A percentile compares a stretch with the other conserved stretches of the same genome.
Evolutionary conservation across 2,888 invertebrate species (phyloP).

Genomic region (Drosophila recens): DNA sequence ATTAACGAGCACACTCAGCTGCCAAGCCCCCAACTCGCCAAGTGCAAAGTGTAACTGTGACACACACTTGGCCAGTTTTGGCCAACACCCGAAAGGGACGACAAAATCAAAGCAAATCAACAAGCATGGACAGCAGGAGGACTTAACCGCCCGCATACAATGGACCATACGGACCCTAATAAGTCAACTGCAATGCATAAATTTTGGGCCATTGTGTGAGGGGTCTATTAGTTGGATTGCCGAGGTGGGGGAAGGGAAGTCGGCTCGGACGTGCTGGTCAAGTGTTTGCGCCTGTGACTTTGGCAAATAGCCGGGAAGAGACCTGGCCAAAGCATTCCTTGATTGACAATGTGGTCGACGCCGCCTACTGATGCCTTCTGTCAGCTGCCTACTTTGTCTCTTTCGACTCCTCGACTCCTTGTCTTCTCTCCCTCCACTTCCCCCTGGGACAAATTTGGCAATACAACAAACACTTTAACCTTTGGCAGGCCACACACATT

Average conservation of each 20-base stretch:
- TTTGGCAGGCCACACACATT: constrained; percentile 77
- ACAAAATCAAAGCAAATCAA: constrained; percentile 78
- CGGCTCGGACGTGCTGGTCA: constrained; percentile 51
- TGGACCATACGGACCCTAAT: constrained; percentile 70
- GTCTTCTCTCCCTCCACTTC: no score
- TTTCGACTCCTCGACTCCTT: background rate
- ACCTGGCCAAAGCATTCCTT: constrained; percentile 59
- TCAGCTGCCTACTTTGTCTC: constrained; percentile 28
- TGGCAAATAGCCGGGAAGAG: constrained; percentile 59
- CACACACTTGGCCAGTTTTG: constrained; percentile 61
- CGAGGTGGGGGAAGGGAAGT: background rate
- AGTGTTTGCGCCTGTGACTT: constrained; percentile 73
- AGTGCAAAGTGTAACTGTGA: constrained; percentile 55
- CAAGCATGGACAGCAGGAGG: constrained; percentile 38
- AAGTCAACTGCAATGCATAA: constrained; percentile 82
- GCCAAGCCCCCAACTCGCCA: constrained; percentile 14
- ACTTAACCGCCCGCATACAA: constrained; percentile 22
- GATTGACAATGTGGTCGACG: constrained; percentile 77
- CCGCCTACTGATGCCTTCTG: constrained; percentile 29
- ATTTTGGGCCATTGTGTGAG: constrained; percentile 64
- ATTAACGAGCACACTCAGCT: constrained; percentile 54
- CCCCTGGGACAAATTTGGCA: constrained; percentile 65
- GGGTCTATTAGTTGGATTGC: constrained; percentile 14
- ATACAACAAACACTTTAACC: constrained; percentile 75
- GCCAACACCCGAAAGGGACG: constrained; percentile 42